Evolutionary conservation across 2,888 invertebrate species (phyloP).

Genomic region (Trachelus tabidus): DNA sequence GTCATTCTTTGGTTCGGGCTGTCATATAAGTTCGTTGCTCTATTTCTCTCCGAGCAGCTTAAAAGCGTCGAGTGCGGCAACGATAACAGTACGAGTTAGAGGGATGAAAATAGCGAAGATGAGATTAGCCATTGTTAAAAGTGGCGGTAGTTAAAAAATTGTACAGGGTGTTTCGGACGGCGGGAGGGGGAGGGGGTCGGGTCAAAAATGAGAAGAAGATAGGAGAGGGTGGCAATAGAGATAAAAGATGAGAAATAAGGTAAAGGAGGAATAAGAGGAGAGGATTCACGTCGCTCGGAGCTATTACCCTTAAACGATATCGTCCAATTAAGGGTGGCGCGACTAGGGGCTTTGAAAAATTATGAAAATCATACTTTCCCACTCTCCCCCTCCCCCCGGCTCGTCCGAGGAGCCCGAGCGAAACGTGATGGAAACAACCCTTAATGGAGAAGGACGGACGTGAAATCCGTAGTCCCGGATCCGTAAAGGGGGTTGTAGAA

Average conservation of each 20-base stretch:
- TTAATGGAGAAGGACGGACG: constrained; percentile 10
- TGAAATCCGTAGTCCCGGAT: not conserved
- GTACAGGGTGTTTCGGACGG: not conserved
- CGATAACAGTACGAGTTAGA: not conserved
- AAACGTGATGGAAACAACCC: not conserved
- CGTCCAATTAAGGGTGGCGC: constrained; percentile 34
- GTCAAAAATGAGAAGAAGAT: not conserved
- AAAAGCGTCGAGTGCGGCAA: not conserved
- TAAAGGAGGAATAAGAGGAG: not conserved
- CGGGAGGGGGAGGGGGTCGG: not conserved
- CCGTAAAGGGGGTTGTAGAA: not conserved
- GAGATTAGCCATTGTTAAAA: not conserved
- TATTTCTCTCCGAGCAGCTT: not conserved
- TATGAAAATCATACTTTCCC: constrained; percentile 21
- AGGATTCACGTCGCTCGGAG: constrained; percentile 16
- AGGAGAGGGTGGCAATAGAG: not conserved
- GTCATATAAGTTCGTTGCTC: not conserved
- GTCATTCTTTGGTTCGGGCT: not conserved
- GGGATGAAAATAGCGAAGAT: not conserved
- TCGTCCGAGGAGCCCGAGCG: not conserved
- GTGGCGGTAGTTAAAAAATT: not conserved
- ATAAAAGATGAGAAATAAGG: not conserved
- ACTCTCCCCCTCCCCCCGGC: not conserved
- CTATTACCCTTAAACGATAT: constrained; percentile 39
- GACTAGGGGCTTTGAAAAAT: constrained; percentile 18